phyloP scores from a whole-genome alignment of 2,888 invertebrate species.

The Eledona agricola region DNA sequence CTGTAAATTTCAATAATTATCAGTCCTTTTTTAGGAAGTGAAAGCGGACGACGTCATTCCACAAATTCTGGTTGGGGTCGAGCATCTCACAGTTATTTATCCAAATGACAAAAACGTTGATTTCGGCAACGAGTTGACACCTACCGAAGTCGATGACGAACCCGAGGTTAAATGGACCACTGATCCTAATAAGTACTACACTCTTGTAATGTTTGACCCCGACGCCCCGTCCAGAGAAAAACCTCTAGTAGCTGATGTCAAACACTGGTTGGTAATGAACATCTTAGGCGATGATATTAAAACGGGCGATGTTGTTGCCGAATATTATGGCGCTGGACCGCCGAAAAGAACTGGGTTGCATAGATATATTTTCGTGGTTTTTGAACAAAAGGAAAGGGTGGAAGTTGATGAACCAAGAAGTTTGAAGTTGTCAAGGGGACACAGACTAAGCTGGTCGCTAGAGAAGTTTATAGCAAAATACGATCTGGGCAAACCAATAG shows the following conservation, averaged over 20 bases:
- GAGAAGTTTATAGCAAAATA: constrained; percentile 43
- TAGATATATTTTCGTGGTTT: constrained; percentile 74
- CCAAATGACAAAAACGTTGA: constrained; percentile 59
- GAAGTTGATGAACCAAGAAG: constrained; percentile 50
- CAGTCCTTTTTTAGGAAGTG: too few relatives aligned
- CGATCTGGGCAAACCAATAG: constrained; percentile 40
- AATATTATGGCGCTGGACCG: constrained; percentile 74
- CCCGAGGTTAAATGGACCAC: constrained; percentile 73
- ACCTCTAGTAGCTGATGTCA: constrained; percentile 68
- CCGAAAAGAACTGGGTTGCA: constrained; percentile 76
- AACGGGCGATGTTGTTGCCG: constrained; percentile 72
- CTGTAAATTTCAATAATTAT: too few relatives aligned
- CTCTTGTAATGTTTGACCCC: constrained; percentile 63
- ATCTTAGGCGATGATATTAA: constrained; percentile 71
- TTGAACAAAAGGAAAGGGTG: constrained; percentile 70
- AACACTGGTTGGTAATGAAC: constrained; percentile 83
- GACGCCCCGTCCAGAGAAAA: constrained; percentile 32
- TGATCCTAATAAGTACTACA: constrained; percentile 69
- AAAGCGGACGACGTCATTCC: too few relatives aligned
- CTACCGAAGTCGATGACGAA: constrained; percentile 73
- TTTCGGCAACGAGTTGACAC: constrained; percentile 73
- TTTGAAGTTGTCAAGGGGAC: constrained; percentile 29
- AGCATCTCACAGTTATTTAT: constrained; percentile 23
- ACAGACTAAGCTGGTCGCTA: constrained; percentile 42
- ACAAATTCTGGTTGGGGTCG: too few relatives aligned